phyloP scores from a whole-genome alignment of 1,140 invertebrate species.

The Diabrotica undecimpunctata region DNA sequence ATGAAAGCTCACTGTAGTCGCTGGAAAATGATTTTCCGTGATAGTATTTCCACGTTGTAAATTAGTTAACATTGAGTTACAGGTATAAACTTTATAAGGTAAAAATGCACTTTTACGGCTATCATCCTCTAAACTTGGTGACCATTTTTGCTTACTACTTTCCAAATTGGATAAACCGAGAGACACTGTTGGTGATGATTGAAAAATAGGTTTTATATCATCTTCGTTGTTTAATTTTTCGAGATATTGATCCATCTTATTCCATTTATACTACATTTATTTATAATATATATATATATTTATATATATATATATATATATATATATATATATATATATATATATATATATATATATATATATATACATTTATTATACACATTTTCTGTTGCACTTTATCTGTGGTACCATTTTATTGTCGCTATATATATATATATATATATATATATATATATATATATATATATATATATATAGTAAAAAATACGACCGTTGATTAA shows the following conservation, averaged over 20 bases:
- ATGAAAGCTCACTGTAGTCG: slow-evolving; percentile 70
- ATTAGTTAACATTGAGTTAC: slow-evolving; percentile 60
- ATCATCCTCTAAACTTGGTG: slow-evolving; percentile 45
- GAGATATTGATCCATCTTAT: neutral
- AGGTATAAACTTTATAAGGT: slow-evolving; percentile 54
- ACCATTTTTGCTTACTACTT: slow-evolving; percentile 41
- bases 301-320: no score
- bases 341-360: no score
- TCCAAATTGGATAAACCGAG: slow-evolving; percentile 16
- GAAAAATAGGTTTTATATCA: slow-evolving; percentile 20
- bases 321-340: no score
- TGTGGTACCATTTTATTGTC: no score
- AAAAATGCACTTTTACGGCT: slow-evolving; percentile 63
- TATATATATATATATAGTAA: no score
- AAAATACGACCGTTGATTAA: no score
- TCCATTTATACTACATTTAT: neutral
- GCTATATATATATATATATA: no score
- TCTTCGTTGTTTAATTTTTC: slow-evolving; percentile 15
- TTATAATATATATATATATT: no score
- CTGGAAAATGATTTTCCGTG: slow-evolving; percentile 59
- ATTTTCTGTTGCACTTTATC: no score
- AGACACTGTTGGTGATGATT: neutral
- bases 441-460: no score
- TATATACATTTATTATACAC: no score
- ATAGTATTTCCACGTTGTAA: slow-evolving; percentile 66